Base-by-base conservation (phyloP, 2,888 invertebrate species). In the Anoplius nigerrimus region DNA sequence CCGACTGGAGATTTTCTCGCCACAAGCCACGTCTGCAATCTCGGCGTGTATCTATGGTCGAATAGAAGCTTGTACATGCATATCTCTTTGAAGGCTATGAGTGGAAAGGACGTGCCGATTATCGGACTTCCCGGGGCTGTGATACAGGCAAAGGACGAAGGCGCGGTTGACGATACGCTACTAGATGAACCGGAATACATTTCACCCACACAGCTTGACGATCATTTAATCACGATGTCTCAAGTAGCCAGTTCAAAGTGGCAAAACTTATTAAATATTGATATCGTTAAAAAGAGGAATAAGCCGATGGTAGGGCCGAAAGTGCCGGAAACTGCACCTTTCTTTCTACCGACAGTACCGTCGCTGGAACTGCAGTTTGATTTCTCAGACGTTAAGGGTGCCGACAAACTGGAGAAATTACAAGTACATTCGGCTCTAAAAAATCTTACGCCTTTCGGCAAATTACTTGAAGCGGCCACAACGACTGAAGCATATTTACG, bases 11-110 rank as follows among this genome's bases (percentile, higher is more conserved):
- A 97, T 86, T 96, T 93, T 84, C 89, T 99, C 69, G 97, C 95
- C 0, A 98, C 98, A 0, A 93, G 95, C 0, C 98, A 99, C 84
- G 93, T 95, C 0, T 95, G 95, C 71, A 93, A 95, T 83, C 89
- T 98, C 20, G 98, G 98, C 0, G 92, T 99, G 62, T 97, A 95
- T 86, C 90, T 99, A 43, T 99, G 99, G 99, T 93, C 95, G 0
- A 99, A 99, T 89, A 93, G 93, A 84, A 93, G 95, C 0, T 89
- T 98, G 0, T 99, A 95, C 87, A 91, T 93, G 60, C 94, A 94
- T 84, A 91, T 98, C 27, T 93, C 95, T 34, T 90, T 98, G 15
- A 93, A 93, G 82, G 94, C 96, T 3, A 64, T 89, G 8, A 89
- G 91, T 62, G 89, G 90, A 51, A 89, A 86, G 13, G 89, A 90